phyloP scores from a whole-genome alignment of 2,797 vertebrate genomes.

The Eidolon dupreanum region DNA sequence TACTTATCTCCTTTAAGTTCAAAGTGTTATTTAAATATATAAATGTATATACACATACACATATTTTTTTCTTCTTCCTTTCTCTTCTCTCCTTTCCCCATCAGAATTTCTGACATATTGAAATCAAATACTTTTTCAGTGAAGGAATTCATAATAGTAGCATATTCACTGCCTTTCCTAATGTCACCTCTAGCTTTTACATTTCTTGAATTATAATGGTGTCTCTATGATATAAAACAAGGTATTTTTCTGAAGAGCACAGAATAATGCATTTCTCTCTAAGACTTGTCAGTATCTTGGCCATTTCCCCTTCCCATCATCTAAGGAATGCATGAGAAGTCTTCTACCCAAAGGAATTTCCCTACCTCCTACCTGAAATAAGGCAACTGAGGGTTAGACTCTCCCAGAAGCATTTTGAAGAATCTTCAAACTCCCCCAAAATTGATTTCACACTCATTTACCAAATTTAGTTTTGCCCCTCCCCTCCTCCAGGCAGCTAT shows the following conservation, averaged over 20 bases:
- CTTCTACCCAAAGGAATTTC: slow-evolving; percentile 65
- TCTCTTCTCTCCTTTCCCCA: not conserved
- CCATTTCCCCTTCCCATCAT: slow-evolving; percentile 38
- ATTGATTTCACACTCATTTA: slow-evolving; percentile 61
- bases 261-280: slow-evolving; percentile 5
- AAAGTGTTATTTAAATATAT: not conserved
- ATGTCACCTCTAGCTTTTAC: slow-evolving; percentile 61
- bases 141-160: slow-evolving; percentile 11
- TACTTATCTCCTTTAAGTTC: not conserved
- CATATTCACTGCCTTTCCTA: slow-evolving; percentile 2
- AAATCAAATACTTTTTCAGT: slow-evolving; percentile 41
- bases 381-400: slow-evolving; percentile 69
- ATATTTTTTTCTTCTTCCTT: not conserved
- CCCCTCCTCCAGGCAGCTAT: not conserved
- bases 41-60: not conserved
- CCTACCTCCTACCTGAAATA: slow-evolving; percentile 61
- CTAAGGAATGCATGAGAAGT: slow-evolving; percentile 48
- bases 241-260: slow-evolving; percentile 2
- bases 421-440: slow-evolving; percentile 62
- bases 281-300: not conserved
- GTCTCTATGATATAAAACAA: not conserved
- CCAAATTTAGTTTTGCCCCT: not conserved
- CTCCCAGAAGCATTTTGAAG: slow-evolving; percentile 44
- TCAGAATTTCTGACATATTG: not conserved
- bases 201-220: slow-evolving; percentile 62